Evolutionary conservation across 1,140 invertebrate species (phyloP).

Genomic region (Drosophila ananassae): DNA sequence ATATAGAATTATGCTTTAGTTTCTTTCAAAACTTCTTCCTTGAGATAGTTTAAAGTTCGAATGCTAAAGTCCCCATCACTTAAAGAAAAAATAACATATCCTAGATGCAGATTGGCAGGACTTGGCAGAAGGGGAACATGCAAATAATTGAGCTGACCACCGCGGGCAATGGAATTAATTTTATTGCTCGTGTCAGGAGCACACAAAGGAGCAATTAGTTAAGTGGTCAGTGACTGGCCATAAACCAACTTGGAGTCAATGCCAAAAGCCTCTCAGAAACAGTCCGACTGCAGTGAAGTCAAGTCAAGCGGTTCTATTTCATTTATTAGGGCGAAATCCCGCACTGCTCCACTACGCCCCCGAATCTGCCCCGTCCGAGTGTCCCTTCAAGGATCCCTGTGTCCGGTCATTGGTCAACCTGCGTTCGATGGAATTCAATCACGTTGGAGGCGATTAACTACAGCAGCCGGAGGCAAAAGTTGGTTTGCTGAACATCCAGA

Average conservation of each 20-base stretch:
- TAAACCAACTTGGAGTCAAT: constrained; percentile 54
- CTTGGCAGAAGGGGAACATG: constrained; percentile 24
- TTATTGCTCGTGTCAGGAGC: constrained; percentile 73
- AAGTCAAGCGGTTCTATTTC: constrained; percentile 71
- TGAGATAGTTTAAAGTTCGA: no score
- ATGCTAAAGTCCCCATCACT: background rate
- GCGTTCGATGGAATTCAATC: constrained; percentile 81
- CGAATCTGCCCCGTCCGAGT: background rate
- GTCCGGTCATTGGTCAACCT: constrained; percentile 59
- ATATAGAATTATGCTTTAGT: background rate
- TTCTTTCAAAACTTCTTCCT: background rate
- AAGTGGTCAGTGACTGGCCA: constrained; percentile 73
- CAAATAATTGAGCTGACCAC: constrained; percentile 44
- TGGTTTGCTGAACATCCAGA: constrained; percentile 18
- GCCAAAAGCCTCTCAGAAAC: constrained; percentile 63
- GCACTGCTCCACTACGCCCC: background rate
- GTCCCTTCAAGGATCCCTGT: constrained; percentile 4
- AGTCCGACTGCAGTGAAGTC: constrained; percentile 50
- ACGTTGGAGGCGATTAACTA: constrained; percentile 78
- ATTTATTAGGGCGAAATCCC: constrained; percentile 62
- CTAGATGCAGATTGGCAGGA: constrained; percentile 18
- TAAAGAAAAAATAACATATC: constrained; percentile 11
- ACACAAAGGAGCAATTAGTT: constrained; percentile 79
- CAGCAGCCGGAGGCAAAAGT: constrained; percentile 49
- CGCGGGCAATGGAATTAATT: constrained; percentile 53